Evolutionary conservation across 2,113 vertebrate species (phyloP).

Genomic region (Ploceus nigricollis): DNA sequence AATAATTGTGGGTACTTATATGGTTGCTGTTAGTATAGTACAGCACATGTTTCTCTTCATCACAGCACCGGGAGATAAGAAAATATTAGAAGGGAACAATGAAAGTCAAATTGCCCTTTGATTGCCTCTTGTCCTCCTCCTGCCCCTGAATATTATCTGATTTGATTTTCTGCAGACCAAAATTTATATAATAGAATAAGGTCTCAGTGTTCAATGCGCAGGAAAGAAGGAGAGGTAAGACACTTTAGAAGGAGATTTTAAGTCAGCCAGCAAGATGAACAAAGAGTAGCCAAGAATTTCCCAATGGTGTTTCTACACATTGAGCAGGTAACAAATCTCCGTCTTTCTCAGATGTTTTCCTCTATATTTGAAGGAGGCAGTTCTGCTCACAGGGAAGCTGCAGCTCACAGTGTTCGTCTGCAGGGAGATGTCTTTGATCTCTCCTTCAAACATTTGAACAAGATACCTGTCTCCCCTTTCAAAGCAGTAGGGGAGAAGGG

Average conservation of each 20-base stretch:
- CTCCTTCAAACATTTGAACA: background rate
- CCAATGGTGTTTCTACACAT: background rate
- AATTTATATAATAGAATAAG: background rate
- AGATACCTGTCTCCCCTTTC: background rate
- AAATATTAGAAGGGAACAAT: background rate
- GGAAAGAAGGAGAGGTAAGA: background rate
- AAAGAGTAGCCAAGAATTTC: background rate
- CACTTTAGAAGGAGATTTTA: background rate
- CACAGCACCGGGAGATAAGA: background rate
- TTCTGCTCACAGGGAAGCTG: background rate
- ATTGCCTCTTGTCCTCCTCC: background rate
- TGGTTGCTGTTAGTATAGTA: background rate
- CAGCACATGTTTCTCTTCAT: background rate
- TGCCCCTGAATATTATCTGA: background rate
- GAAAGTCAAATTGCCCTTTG: background rate
- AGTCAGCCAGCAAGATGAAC: background rate
- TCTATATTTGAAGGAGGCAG: background rate
- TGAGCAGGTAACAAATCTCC: background rate
- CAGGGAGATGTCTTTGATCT: background rate
- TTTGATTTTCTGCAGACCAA: background rate
- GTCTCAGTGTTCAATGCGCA: background rate
- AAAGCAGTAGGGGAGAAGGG: background rate
- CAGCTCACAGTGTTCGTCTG: background rate
- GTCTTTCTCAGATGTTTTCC: background rate
- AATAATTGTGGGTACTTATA: fast-evolving